Conservation (phyloP, 2,888 invertebrate species). For the Pardosa pseudoannulata region DNA sequence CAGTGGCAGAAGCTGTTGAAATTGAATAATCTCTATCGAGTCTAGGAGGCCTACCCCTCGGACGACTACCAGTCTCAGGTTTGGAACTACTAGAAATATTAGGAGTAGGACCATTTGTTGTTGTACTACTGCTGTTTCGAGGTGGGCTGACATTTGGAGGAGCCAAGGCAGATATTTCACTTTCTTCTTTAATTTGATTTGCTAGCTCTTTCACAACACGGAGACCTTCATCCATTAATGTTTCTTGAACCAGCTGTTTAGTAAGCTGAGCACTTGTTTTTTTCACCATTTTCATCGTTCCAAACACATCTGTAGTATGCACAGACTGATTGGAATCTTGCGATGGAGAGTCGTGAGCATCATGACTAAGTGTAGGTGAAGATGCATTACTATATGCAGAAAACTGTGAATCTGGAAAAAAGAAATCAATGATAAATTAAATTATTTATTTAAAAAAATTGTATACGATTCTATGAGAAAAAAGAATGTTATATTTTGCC, state of each 20-base stretch:
- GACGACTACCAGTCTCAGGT: slow-evolving; percentile 67
- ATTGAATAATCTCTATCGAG: slow-evolving; percentile 70
- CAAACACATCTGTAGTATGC: slow-evolving; percentile 69
- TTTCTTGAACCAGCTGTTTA: slow-evolving; percentile 77
- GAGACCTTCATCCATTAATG: slow-evolving; percentile 79
- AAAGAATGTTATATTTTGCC: too few species aligned
- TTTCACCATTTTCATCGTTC: slow-evolving; percentile 72
- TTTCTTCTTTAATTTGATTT: slow-evolving; percentile 75
- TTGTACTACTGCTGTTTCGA: slow-evolving; percentile 55
- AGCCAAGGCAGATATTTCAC: slow-evolving; percentile 61
- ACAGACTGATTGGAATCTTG: slow-evolving; percentile 71
- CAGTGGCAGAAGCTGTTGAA: slow-evolving; percentile 67
- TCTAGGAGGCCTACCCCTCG: slow-evolving; percentile 68
- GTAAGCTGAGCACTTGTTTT: slow-evolving; percentile 74
- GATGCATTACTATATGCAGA: slow-evolving; percentile 80
- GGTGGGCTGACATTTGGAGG: slow-evolving; percentile 66
- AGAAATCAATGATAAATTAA: too few species aligned
- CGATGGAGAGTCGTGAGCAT: slow-evolving; percentile 72
- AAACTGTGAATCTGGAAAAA: slow-evolving; percentile 83
- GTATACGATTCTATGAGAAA: too few species aligned
- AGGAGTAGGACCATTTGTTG: slow-evolving; percentile 60
- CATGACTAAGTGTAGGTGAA: slow-evolving; percentile 72
- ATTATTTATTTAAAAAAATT: too few species aligned
- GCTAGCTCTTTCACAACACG: slow-evolving; percentile 78
- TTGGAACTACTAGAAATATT: slow-evolving; percentile 57